These are phyloP conservation scores for rat (Rattus norvegicus) DNA, from an alignment of 2,113 vertebrate genomes.

Conservation along the genomic window DNA sequence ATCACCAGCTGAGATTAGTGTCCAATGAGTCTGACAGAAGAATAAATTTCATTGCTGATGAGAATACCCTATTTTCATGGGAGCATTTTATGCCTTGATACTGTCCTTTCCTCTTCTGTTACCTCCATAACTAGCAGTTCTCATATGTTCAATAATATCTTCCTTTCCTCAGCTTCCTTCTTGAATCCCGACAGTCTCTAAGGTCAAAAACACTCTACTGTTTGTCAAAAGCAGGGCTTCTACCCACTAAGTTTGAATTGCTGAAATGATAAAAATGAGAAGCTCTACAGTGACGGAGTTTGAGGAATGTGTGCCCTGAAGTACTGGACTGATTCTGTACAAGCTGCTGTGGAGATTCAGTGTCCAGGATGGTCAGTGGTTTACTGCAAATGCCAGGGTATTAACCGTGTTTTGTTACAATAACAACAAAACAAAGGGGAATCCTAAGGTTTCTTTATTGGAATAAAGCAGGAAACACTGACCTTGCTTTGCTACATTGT, in stretches of 20 bases:
- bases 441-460: not conserved
- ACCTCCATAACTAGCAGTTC: not conserved
- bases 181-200: not conserved
- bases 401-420: not conserved
- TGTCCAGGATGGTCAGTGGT: not conserved
- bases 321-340: not conserved
- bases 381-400: not conserved
- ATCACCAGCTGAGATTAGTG: not conserved
- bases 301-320: not conserved
- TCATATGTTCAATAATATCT: not conserved
- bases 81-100: not conserved
- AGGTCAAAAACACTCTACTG: not conserved
- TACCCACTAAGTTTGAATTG: not conserved
- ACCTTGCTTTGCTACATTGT: not conserved
- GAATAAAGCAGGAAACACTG: not conserved
- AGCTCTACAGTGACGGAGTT: not conserved
- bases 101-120: not conserved
- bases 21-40: not conserved
- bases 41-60: not conserved
- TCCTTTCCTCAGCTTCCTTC: conserved; percentile 13
- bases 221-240: not conserved
- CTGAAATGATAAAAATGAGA: not conserved
- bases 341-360: not conserved
- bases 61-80: not conserved
- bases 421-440: not conserved